Evolutionary conservation across 2,888 invertebrate genomes (phyloP), one percentile per base, ranked within the genome.

Genomic region (Kuschelorhynchus macadamiae): DNA sequence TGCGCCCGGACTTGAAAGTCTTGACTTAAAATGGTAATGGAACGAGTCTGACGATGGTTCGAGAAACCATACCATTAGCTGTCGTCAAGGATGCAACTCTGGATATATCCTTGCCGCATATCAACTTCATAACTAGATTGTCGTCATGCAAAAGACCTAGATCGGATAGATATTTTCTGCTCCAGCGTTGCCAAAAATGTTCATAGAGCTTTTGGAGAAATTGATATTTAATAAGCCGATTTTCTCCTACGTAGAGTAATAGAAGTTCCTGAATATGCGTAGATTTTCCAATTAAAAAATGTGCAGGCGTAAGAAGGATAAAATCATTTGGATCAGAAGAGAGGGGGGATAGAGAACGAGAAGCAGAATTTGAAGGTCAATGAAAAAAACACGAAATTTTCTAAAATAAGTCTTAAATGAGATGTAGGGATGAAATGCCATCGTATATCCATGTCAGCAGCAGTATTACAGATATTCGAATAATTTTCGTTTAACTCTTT

Each of bases 271-370:
- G 73, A 17, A 71, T n/a, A 7, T 70, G 9, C 70, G 74, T 66
- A 14, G 70, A 17, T 25, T 57, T 46, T 16, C 73, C 72, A 62
- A 76, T 71, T 2, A 76, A 66, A 53, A 78, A 78, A 62, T 77
- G 76, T 36, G 71, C 72, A 1, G 77, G 1, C 74, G 71, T 8
- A 42, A 63, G n/a, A n/a, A n/a, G n/a, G n/a, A n/a, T n/a, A n/a
- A n/a, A n/a, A n/a, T n/a, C n/a, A n/a, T n/a, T n/a, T n/a, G n/a
- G n/a, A n/a, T n/a, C n/a, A n/a, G n/a, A 2, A 80, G 47, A 4
- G 78, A 78, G n/a, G 79, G 59, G 1, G 75, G 77, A 63, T 80
- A 79, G 12, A 78, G 53, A 17, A 75, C 62, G 3, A 25, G 3
- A 5, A 25, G 25, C 7, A 25, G 25, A 3, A 7, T 25, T 25